phyloP scores from a whole-genome alignment of 2,797 vertebrate species.

The Loris lydekkerianus region DNA sequence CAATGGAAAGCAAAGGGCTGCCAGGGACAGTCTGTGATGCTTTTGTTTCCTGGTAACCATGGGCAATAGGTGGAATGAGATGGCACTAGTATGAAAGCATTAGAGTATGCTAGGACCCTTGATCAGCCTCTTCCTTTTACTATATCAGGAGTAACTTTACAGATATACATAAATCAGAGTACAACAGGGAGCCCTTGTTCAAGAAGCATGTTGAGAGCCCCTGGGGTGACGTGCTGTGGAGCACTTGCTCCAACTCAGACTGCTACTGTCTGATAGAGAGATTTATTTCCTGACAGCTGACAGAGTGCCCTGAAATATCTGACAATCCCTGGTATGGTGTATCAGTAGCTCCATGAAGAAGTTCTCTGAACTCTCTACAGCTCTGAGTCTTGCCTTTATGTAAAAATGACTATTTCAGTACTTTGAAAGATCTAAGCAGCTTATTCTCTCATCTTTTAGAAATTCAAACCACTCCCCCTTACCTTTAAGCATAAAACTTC shows the following conservation, averaged over 20 bases:
- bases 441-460: slow-evolving; percentile 73
- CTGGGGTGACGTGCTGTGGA: background rate
- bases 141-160: background rate
- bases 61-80: background rate
- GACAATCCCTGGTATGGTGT: slow-evolving; percentile 38
- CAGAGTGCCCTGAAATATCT: background rate
- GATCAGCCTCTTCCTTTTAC: slow-evolving; percentile 27
- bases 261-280: slow-evolving; percentile 37
- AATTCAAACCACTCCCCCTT: slow-evolving; percentile 77
- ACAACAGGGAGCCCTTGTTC: slow-evolving; percentile 55
- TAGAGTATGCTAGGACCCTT: background rate
- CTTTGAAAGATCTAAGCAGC: slow-evolving; percentile 80
- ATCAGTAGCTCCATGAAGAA: slow-evolving; percentile 64
- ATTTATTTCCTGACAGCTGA: slow-evolving; percentile 67
- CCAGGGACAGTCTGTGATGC: background rate
- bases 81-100: background rate
- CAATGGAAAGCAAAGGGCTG: background rate
- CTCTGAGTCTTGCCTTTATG: slow-evolving; percentile 66
- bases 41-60: background rate
- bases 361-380: slow-evolving; percentile 76
- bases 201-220: slow-evolving; percentile 17
- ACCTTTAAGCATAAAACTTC: slow-evolving; percentile 75
- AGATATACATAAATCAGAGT: slow-evolving; percentile 59
- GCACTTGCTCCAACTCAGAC: slow-evolving; percentile 22
- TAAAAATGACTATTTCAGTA: slow-evolving; percentile 74